phyloP scores from a whole-genome alignment of 2,113 vertebrate species.

The Triplophysa rosa region DNA sequence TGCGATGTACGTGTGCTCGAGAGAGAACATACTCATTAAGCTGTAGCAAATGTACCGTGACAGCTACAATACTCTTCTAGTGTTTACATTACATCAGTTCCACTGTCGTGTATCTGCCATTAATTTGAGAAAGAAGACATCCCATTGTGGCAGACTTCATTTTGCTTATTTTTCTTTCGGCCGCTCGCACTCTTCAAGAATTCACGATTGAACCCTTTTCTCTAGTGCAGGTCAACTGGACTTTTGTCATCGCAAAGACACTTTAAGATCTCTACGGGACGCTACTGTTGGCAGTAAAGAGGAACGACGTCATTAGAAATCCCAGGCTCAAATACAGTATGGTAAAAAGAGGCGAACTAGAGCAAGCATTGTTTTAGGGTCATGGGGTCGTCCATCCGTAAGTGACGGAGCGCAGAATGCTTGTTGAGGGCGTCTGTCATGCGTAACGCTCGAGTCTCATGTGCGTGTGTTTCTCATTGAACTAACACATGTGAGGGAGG shows the following conservation, averaged over 20 bases:
- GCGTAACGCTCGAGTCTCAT: slow-evolving; percentile 18
- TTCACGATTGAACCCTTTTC: slow-evolving; percentile 67
- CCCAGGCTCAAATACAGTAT: background rate
- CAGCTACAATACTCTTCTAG: slow-evolving; percentile 6
- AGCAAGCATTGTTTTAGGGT: background rate
- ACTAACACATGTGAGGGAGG: slow-evolving; percentile 5
- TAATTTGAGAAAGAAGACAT: slow-evolving; percentile 41
- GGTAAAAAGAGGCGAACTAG: background rate
- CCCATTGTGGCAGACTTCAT: slow-evolving; percentile 16
- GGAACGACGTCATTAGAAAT: slow-evolving; percentile 20
- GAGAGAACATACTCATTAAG: slow-evolving; percentile 38
- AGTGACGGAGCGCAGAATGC: slow-evolving; percentile 26
- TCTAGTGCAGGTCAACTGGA: slow-evolving; percentile 58
- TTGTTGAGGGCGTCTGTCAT: slow-evolving; percentile 19
- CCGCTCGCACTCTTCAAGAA: slow-evolving; percentile 50
- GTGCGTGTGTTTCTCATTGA: slow-evolving; percentile 37
- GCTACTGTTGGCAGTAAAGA: slow-evolving; percentile 56
- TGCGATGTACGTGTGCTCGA: slow-evolving; percentile 4
- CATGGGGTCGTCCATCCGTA: slow-evolving; percentile 3
- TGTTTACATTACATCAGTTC: slow-evolving; percentile 39
- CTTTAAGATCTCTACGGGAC: slow-evolving; percentile 55
- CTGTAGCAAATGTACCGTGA: slow-evolving; percentile 37
- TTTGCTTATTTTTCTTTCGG: slow-evolving; percentile 11
- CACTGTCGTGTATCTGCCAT: slow-evolving; percentile 20
- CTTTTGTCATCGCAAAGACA: slow-evolving; percentile 63